These are phyloP conservation scores for Phthorimaea operculella DNA, from an alignment of 1,140 invertebrate species.

Conservation along the genomic window DNA sequence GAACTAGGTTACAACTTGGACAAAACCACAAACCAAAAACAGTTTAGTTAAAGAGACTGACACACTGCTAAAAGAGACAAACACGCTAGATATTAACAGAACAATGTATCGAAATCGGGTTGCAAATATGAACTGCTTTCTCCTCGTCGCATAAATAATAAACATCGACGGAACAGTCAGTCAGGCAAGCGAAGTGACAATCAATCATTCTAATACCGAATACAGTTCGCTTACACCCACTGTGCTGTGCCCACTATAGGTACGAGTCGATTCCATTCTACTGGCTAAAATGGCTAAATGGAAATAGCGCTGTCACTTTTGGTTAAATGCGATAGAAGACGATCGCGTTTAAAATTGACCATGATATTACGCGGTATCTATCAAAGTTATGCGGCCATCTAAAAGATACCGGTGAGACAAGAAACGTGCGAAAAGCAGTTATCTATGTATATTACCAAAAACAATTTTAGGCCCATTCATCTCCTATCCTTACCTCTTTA, in stretches of 20 bases:
- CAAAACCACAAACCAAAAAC: background rate
- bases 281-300: no score
- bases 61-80: background rate
- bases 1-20: background rate
- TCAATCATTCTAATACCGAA: slow-evolving; percentile 14
- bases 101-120: background rate
- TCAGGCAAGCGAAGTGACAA: slow-evolving; percentile 4
- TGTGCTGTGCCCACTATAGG: background rate
- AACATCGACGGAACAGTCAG: slow-evolving; percentile 5
- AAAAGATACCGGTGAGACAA: no score
- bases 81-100: background rate
- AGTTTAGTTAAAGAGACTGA: background rate
- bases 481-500: no score
- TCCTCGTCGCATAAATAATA: slow-evolving; percentile 1
- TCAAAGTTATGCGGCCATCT: no score
- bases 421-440: no score
- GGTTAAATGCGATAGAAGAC: no score
- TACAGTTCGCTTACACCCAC: slow-evolving; percentile 6
- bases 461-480: no score
- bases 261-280: no score
- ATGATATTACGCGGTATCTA: no score
- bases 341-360: no score
- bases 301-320: no score
- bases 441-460: no score
- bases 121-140: slow-evolving; percentile 6